These are phyloP conservation scores for Chloroceryle inda DNA, from an alignment of 2,797 vertebrate species.

Conservation along the genomic window DNA sequence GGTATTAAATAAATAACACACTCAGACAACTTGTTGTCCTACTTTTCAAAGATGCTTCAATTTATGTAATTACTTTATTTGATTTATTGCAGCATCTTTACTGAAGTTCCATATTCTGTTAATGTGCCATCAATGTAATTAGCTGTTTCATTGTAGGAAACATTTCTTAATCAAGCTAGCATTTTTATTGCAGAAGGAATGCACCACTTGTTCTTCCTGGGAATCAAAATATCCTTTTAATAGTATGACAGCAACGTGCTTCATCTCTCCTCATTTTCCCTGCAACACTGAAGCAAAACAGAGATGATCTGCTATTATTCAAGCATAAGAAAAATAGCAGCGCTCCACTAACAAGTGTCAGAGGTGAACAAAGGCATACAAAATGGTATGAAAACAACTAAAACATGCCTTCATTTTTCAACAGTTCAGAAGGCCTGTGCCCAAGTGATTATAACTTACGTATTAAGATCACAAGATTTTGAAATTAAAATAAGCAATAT, in stretches of 20 bases:
- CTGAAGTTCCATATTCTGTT: constrained; percentile 13
- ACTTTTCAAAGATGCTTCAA: constrained; percentile 62
- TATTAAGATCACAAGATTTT: neutral
- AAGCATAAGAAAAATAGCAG: neutral
- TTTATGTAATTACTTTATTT: constrained; percentile 65
- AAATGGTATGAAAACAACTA: neutral
- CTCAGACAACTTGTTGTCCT: constrained; percentile 32
- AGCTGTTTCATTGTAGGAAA: constrained; percentile 25
- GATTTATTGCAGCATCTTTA: constrained; percentile 49
- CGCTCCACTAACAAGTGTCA: neutral
- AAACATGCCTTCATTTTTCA: neutral
- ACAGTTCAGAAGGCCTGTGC: neutral
- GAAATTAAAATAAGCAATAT: neutral
- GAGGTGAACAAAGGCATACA: neutral
- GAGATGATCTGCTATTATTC: neutral
- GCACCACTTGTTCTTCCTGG: neutral
- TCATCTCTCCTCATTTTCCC: neutral
- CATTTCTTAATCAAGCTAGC: constrained; percentile 1
- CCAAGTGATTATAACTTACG: neutral
- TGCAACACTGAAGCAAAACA: neutral
- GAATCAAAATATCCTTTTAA: constrained; percentile 23
- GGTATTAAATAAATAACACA: constrained; percentile 62
- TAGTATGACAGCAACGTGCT: neutral
- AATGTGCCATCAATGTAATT: constrained; percentile 59
- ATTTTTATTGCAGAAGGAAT: neutral